A percentile compares a stretch with the other conserved stretches of the same genome.
These are phyloP conservation scores for Pandemis cinnamomeana DNA, from an alignment of 2,888 invertebrate species.

Conservation along the genomic window DNA sequence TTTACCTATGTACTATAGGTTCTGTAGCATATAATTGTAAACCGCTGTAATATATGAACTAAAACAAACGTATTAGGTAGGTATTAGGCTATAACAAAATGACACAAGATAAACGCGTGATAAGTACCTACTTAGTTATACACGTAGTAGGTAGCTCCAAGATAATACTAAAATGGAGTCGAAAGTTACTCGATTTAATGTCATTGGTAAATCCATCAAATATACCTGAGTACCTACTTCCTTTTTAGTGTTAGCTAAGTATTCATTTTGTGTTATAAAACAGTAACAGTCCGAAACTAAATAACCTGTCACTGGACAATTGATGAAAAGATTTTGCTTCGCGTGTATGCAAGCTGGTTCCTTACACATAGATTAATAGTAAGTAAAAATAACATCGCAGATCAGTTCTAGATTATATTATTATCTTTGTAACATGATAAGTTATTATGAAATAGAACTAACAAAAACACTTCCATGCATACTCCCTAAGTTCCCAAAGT, in stretches of 20 bases:
- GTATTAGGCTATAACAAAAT: slow-evolving; percentile 2
- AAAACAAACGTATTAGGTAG: neutral
- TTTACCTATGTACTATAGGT: too few relatives aligned
- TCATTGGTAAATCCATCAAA: neutral
- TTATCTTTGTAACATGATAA: neutral
- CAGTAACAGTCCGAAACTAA: neutral
- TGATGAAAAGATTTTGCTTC: neutral
- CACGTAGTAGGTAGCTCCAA: neutral
- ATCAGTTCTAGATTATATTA: slow-evolving; percentile 34
- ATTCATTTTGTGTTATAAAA: too few relatives aligned
- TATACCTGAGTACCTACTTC: neutral
- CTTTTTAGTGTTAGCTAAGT: neutral
- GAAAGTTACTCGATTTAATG: neutral
- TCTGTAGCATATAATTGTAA: too few relatives aligned
- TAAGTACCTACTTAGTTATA: neutral
- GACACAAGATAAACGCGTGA: slow-evolving; percentile 12
- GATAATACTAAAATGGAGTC: neutral
- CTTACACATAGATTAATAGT: slow-evolving; percentile 24
- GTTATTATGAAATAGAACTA: slow-evolving; percentile 16
- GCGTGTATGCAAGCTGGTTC: slow-evolving; percentile 23
- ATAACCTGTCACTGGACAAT: neutral
- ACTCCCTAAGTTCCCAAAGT: neutral
- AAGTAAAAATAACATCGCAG: slow-evolving; percentile 33
- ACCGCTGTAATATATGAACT: too few relatives aligned
- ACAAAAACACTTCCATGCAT: slow-evolving; percentile 24